These are phyloP conservation scores for Netelia inedita DNA, from an alignment of 2,888 invertebrate genomes.

Conservation along the genomic window DNA sequence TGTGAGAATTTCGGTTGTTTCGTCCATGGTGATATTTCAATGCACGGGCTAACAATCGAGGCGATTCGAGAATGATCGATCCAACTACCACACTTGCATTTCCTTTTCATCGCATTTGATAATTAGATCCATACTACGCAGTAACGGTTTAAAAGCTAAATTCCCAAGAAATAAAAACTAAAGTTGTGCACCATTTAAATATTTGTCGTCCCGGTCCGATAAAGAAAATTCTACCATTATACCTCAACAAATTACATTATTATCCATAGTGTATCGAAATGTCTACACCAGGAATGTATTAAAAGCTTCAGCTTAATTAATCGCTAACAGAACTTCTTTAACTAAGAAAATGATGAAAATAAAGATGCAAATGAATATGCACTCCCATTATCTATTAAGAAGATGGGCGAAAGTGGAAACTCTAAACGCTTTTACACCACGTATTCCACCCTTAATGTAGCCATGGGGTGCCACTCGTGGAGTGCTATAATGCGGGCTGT, in stretches of 20 bases:
- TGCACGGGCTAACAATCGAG: constrained; percentile 12
- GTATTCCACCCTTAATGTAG: constrained; percentile 15
- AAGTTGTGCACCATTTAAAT: no score
- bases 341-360: not conserved
- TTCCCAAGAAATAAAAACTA: no score
- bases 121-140: not conserved
- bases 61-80: not conserved
- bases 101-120: not conserved
- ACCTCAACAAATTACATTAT: no score
- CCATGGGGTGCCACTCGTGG: constrained; percentile 1
- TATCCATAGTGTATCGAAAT: not conserved
- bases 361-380: not conserved
- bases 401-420: not conserved
- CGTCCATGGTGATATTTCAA: constrained; percentile 1
- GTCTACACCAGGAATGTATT: not conserved
- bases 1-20: constrained; percentile 13
- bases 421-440: constrained; percentile 16
- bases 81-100: not conserved
- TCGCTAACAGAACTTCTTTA: not conserved
- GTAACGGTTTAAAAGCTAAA: no score
- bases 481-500: constrained; percentile 19
- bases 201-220: no score
- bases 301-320: not conserved
- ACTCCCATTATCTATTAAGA: not conserved
- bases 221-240: no score